Conservation (phyloP, 2,888 invertebrate species). For the Cosmia trapezina region DNA sequence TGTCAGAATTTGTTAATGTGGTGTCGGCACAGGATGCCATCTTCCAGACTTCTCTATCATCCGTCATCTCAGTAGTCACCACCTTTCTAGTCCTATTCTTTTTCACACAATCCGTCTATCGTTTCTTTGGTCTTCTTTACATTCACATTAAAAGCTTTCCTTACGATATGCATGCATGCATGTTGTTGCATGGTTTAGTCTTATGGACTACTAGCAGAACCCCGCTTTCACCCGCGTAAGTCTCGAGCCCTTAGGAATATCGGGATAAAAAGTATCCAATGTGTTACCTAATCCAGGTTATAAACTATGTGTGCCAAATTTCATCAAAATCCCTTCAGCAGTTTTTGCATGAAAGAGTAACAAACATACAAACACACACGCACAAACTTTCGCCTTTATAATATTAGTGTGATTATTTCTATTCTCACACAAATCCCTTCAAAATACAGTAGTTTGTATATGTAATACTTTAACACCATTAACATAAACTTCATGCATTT, state of each 20-base stretch:
- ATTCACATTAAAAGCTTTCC: neutral
- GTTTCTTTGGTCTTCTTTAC: neutral
- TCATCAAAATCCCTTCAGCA: too few species aligned
- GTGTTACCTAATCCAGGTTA: too few species aligned
- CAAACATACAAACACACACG: too few species aligned
- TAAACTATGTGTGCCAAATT: too few species aligned
- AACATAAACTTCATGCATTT: neutral
- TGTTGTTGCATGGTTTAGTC: too few species aligned
- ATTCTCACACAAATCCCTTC: neutral
- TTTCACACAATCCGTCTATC: neutral
- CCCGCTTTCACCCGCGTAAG: too few species aligned
- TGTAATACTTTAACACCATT: neutral
- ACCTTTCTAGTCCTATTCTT: neutral
- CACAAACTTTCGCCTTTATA: too few species aligned
- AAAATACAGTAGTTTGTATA: neutral
- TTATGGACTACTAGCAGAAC: too few species aligned
- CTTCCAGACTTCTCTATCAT: neutral
- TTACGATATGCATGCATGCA: too few species aligned
- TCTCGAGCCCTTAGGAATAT: too few species aligned
- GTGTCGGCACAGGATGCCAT: neutral
- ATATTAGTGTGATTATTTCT: neutral
- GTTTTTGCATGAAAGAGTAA: too few species aligned
- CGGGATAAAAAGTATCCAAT: too few species aligned
- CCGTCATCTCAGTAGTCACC: neutral
- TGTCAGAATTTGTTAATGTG: neutral